Evolutionary conservation across 2,888 invertebrate species (phyloP).

Genomic region (Ectemnius continuus): DNA sequence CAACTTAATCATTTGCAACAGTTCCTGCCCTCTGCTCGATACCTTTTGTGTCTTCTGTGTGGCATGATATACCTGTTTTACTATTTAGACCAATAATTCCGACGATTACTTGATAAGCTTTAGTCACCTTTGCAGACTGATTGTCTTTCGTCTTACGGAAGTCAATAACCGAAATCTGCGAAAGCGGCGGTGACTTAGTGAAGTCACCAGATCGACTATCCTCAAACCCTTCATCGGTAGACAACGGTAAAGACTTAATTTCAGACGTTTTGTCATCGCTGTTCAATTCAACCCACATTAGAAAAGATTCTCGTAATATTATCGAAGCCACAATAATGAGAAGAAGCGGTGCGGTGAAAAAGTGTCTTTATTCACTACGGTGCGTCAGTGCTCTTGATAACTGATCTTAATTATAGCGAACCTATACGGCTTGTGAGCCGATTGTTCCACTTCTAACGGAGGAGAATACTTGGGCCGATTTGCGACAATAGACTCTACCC

Average conservation of each 20-base stretch:
- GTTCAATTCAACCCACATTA: slow-evolving; percentile 6
- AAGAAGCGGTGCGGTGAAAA: slow-evolving; percentile 11
- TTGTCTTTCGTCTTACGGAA: slow-evolving; percentile 65
- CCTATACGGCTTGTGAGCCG: slow-evolving; percentile 66
- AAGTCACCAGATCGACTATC: slow-evolving; percentile 79
- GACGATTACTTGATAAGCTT: background rate
- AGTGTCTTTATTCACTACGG: slow-evolving; percentile 46
- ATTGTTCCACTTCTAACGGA: slow-evolving; percentile 59
- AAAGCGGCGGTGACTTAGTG: slow-evolving; percentile 68
- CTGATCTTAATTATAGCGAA: slow-evolving; percentile 65
- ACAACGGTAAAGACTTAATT: slow-evolving; percentile 72
- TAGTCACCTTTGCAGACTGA: slow-evolving; percentile 54
- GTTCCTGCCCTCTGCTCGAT: slow-evolving; percentile 64
- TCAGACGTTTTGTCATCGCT: slow-evolving; percentile 70
- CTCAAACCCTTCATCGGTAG: slow-evolving; percentile 81
- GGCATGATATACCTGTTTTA: background rate
- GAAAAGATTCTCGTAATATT: no score
- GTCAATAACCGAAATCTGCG: slow-evolving; percentile 64
- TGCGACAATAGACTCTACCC: slow-evolving; percentile 65
- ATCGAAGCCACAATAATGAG: background rate
- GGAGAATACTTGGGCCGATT: slow-evolving; percentile 57
- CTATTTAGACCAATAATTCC: background rate
- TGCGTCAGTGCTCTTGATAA: slow-evolving; percentile 48
- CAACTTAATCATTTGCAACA: slow-evolving; percentile 85
- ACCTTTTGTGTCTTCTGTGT: slow-evolving; percentile 51